Percentiles rank a stretch among this genome's conserved stretches.
Conservation (phyloP, 2,888 invertebrate genomes). For the Lathronympha strigana region DNA sequence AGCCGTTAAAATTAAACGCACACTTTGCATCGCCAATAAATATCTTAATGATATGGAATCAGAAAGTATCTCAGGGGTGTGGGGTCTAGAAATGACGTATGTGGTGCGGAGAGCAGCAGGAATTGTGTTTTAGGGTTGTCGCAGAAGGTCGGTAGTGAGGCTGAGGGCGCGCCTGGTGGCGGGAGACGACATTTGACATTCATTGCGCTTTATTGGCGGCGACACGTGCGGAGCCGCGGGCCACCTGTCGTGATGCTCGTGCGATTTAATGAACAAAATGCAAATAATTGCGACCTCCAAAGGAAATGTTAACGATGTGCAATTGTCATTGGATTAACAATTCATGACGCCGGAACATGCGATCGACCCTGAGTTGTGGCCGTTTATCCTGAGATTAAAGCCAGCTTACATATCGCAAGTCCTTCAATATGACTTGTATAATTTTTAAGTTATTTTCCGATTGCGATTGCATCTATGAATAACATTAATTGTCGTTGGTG, state of each 20-base stretch:
- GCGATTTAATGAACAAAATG: constrained; percentile 56
- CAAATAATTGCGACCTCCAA: constrained; percentile 44
- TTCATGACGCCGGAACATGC: constrained; percentile 38
- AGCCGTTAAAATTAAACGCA: constrained; percentile 69
- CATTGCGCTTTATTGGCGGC: constrained; percentile 79
- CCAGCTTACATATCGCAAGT: constrained; percentile 13
- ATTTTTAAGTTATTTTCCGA: neutral
- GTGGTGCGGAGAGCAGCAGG: constrained; percentile 48
- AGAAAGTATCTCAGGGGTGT: constrained; percentile 74
- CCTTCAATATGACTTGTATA: neutral
- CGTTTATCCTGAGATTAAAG: constrained; percentile 18
- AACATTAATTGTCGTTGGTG: constrained; percentile 62
- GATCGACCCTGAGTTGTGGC: constrained; percentile 29
- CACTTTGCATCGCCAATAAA: constrained; percentile 71
- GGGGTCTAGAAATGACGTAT: constrained; percentile 59
- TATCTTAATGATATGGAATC: constrained; percentile 84
- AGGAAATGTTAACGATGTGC: constrained; percentile 40
- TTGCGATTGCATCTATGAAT: constrained; percentile 43
- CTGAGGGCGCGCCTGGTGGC: constrained; percentile 45
- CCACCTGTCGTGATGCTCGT: constrained; percentile 81
- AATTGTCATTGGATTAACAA: constrained; percentile 42
- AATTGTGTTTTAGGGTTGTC: constrained; percentile 57
- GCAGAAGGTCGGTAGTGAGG: constrained; percentile 51
- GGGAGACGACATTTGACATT: constrained; percentile 76
- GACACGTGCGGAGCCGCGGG: constrained; percentile 80